Evolutionary conservation across 2,113 vertebrate species (phyloP).

Genomic region (Amia ocellicauda): DNA sequence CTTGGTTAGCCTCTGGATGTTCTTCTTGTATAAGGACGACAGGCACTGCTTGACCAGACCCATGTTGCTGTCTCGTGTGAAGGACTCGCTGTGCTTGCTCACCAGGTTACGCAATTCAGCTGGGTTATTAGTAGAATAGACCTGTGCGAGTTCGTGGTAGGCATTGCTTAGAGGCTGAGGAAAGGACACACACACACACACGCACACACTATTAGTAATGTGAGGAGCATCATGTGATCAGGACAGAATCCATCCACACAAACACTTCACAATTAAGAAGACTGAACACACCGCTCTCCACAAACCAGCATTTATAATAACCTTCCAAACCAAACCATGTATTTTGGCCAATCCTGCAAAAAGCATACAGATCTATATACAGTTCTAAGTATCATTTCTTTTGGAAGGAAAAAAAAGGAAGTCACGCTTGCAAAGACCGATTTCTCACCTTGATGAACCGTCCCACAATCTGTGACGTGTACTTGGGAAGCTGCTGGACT

Average conservation of each 20-base stretch:
- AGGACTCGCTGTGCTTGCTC: constrained; percentile 91
- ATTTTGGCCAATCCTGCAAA: no score
- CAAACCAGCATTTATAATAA: no score
- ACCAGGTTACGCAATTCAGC: constrained; percentile 87
- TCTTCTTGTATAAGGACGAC: constrained; percentile 98
- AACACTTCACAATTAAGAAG: no score
- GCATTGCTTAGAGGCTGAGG: constrained; percentile 93
- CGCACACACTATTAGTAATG: background rate
- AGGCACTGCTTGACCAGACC: constrained; percentile 96
- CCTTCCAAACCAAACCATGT: no score
- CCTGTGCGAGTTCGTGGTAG: constrained; percentile 95
- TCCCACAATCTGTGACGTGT: constrained; percentile 97
- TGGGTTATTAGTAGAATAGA: constrained; percentile 95
- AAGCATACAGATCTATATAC: no score
- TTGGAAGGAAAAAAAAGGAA: no score
- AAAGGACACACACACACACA: constrained; percentile 11
- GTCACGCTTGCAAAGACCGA: no score
- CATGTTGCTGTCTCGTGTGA: constrained; percentile 91
- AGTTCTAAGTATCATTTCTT: no score
- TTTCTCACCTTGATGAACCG: constrained; percentile 94
- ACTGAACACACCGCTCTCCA: no score
- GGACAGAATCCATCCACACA: no score
- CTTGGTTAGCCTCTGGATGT: constrained; percentile 98
- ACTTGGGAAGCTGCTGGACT: constrained; percentile 95
- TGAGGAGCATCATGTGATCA: no score